Conservation (phyloP, 2,113 vertebrate genomes). For the Xerus inauris region DNA sequence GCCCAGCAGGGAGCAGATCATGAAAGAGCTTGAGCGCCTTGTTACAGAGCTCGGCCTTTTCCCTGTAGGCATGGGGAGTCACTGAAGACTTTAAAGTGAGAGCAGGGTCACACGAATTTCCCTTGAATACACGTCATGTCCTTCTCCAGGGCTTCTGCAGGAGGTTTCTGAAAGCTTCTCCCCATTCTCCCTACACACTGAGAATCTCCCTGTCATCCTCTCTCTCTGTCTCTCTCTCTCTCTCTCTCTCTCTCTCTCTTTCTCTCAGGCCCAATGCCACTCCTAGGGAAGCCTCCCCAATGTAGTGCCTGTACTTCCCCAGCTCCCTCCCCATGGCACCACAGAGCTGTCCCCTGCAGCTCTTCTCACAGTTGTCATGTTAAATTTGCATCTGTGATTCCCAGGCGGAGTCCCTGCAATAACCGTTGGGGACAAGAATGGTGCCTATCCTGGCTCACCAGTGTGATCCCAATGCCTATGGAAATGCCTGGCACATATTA, state of each 20-base stretch:
- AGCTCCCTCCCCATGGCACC: neutral
- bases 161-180: neutral
- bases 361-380: neutral
- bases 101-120: neutral
- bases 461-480: neutral
- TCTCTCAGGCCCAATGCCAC: too few relatives aligned
- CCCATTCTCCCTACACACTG: neutral
- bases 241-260: neutral
- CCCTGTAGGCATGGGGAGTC: neutral
- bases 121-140: neutral
- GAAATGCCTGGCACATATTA: neutral
- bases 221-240: neutral
- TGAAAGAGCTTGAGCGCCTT: neutral
- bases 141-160: neutral
- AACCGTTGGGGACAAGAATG: neutral
- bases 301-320: neutral
- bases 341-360: neutral
- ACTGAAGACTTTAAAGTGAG: neutral
- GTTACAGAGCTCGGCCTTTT: neutral
- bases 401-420: neutral
- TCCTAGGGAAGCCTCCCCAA: neutral
- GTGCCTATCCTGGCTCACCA: neutral
- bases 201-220: neutral
- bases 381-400: neutral
- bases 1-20: neutral